Percentiles rank a stretch among this genome's conserved stretches.
Evolutionary conservation across 64 coral and sea anemone species (phyloP).

Genomic region (Montipora foliosa): DNA sequence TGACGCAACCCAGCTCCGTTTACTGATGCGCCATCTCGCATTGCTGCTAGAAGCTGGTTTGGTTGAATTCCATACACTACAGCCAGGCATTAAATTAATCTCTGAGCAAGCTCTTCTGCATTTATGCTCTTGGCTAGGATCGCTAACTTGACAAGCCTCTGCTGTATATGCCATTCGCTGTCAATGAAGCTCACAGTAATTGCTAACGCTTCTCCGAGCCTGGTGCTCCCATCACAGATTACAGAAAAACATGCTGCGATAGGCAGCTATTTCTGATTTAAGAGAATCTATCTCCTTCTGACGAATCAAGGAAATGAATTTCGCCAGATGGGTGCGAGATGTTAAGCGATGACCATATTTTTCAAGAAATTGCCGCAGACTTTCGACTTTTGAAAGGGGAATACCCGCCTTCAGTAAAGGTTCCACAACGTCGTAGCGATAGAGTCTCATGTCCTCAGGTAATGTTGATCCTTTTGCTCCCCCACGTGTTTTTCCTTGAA

Average conservation of each 20-base stretch:
- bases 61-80: conserved; percentile 17
- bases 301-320: conserved; percentile 73
- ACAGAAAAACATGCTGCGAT: conserved; percentile 59
- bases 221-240: conserved; percentile 72
- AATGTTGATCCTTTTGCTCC: conserved; percentile 52
- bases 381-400: conserved; percentile 64
- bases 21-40: conserved; percentile 74
- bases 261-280: conserved; percentile 79
- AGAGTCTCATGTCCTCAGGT: conserved; percentile 50
- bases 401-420: conserved; percentile 33
- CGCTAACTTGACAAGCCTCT: conserved; percentile 64
- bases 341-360: conserved; percentile 58
- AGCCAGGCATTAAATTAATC: conserved; percentile 63
- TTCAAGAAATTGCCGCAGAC: conserved; percentile 65
- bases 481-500: not conserved
- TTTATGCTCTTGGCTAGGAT: conserved; percentile 67
- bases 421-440: conserved; percentile 57
- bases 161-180: conserved; percentile 54
- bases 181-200: conserved; percentile 69
- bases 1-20: conserved; percentile 69
- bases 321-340: conserved; percentile 42
- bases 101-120: conserved; percentile 61
- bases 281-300: conserved; percentile 80
- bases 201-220: conserved; percentile 66
- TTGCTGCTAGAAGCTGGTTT: conserved; percentile 35